Base-by-base conservation (phyloP, 2,888 invertebrate genomes). In the Trachelus iudaicus region DNA sequence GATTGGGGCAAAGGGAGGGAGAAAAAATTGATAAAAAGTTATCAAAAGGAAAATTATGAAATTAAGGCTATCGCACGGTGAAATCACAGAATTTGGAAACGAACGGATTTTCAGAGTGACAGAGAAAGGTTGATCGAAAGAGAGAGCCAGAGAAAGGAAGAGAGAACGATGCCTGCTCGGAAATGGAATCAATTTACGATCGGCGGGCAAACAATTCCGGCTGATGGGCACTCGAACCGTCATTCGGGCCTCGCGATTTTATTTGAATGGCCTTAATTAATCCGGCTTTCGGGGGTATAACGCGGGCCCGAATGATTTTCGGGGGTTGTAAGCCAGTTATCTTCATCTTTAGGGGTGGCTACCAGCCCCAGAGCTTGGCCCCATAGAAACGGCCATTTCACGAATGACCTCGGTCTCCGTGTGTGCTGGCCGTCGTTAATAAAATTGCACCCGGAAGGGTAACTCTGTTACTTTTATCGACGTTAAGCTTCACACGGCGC, bases 191-290 rank as follows among this genome's bases (percentile, higher is more conserved):
- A 56, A 56, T 56, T 56, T 56, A 56, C 56, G 56, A 56, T 56
- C 56, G 56, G 56, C 23, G 56, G 56, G 56, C 56, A 56, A 56
- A 56, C 56, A 56, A 56, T 56, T 56, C 56, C 23, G 56, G 56
- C 23, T 56, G 56, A 56, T 56, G 56, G 56, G 56, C 56, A 56
- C 56, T 56, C 56, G 56, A 56, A 56, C 80, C 81, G 83, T 83
- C 84, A 82, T 86, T 86, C 81, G 82, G 79, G 83, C 82, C 83
- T 84, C 83, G 80, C 82, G 85, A 87, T 87, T 86, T 86, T 84
- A 83, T 83, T 81, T 81, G 83, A 86, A 87, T 83, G 83, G 84
- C 82, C 87, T 87, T 89, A 89, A 89, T 89, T 89, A 89, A 89
- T 86, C 86, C 82, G 83, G 82, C 84, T 87, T 86, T 85, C 82